Evolutionary conservation across 2,888 invertebrate genomes (phyloP), one percentile per base, ranked within the genome.

Genomic region (Neoaliturus tenellus): DNA sequence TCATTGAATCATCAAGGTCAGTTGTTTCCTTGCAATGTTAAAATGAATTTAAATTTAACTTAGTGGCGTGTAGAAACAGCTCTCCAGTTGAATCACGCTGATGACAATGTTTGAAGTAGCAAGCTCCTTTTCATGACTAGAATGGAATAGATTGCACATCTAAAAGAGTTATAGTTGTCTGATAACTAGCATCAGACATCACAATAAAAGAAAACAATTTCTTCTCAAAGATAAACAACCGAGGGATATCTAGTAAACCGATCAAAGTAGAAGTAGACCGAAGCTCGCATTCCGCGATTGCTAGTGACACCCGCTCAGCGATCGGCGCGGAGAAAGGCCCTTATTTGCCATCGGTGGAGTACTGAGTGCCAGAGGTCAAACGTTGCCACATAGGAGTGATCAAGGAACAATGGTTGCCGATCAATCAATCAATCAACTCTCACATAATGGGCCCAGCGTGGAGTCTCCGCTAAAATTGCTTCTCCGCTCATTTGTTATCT

Each of bases 401-500:
- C 39, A 39, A 69, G 28, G 75, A 75, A 75, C 75, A 75, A 75
- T 75, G 44, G 39, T 17, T 28, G 71, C 71, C 71, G 35, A 71
- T 71, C 71, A 71, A 71, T 75, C 75, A 48, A 75, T 75, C 75
- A 75, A 75, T 75, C 75, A 25, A 23, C 14, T 33, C 67, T 28
- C 33, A 33, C 39, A 69, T 75, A 75, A 75, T 75, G 75, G 71
- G 28, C 75, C 28, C 75, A 75, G 75, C 75, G 23, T 35, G 75
- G 25, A 39, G 39, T 39, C 69, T 39, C 44, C 75, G 44, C 75
- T 28, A 75, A 75, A 44, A 75, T 75, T 75, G 75, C 44, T 39
- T 48, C 48, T 41, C 48, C 75, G 75, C 25, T 44, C 75, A 44
- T 75, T 75, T 75, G 75, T 75, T 75, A 75, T 75, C 75, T 75